These are phyloP conservation scores for Rousettus leschenaultii DNA, from an alignment of 2,113 vertebrate species.

Conservation along the genomic window DNA sequence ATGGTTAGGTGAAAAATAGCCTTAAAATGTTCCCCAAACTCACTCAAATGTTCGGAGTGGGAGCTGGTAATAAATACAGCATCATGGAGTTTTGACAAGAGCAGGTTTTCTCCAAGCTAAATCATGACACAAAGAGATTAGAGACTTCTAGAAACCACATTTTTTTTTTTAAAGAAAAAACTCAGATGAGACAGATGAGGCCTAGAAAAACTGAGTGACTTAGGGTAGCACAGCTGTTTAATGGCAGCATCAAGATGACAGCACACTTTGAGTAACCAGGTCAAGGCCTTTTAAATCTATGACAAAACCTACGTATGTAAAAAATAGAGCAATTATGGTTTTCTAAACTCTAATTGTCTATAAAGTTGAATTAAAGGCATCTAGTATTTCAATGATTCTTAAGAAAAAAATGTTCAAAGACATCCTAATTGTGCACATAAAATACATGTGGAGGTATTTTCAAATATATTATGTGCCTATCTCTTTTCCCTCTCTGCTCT, in stretches of 20 bases:
- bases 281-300: neutral
- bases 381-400: neutral
- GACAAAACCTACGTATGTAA: neutral
- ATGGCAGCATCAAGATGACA: neutral
- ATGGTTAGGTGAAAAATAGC: neutral
- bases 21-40: neutral
- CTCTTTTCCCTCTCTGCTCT: slow-evolving; percentile 53
- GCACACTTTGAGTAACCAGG: neutral
- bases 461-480: slow-evolving; percentile 15
- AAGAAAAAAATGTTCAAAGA: neutral
- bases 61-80: neutral
- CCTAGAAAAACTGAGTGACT: neutral
- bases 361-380: neutral
- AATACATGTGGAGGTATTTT: neutral
- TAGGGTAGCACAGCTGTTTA: neutral
- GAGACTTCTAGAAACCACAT: neutral
- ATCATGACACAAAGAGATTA: neutral
- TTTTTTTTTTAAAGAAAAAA: neutral
- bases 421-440: neutral
- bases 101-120: neutral
- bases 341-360: neutral
- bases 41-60: neutral
- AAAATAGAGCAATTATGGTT: neutral
- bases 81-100: neutral
- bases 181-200: neutral